Percentiles rank a stretch among this genome's conserved stretches.
These are phyloP conservation scores for Odontamblyopus rebecca DNA, from an alignment of 2,797 vertebrate genomes.

Conservation along the genomic window DNA sequence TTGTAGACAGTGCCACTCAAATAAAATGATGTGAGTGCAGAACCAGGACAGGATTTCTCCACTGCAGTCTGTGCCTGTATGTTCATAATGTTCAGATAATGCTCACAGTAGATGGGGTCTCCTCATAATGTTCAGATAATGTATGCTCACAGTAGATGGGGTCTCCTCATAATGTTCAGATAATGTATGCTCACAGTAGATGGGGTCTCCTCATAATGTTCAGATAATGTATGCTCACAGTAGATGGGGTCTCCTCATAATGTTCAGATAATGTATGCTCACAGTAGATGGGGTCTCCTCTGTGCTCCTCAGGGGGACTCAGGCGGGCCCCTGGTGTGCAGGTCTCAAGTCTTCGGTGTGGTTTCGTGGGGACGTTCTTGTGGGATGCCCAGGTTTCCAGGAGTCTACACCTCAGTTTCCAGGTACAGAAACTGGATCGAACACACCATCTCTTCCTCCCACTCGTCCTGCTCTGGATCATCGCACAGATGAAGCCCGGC, in stretches of 20 bases:
- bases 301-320: constrained; percentile 76
- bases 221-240: too few species aligned
- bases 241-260: background rate
- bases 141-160: too few species aligned
- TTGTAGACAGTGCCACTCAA: too few species aligned
- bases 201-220: constrained; percentile 9
- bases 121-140: constrained; percentile 1
- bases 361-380: constrained; percentile 82
- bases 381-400: constrained; percentile 71
- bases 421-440: constrained; percentile 80
- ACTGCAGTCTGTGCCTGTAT: background rate
- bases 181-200: too few species aligned
- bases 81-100: too few species aligned
- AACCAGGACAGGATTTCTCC: too few species aligned
- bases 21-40: too few species aligned
- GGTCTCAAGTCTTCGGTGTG: constrained; percentile 73
- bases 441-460: constrained; percentile 71
- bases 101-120: background rate
- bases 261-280: too few species aligned
- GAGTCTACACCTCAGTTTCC: constrained; percentile 79
- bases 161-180: constrained; percentile 5
- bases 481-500: background rate
- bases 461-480: constrained; percentile 51
- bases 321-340: constrained; percentile 76
- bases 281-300: constrained; percentile 1